Evolutionary conservation across 1,140 invertebrate species (phyloP), one percentile per base, ranked within the genome.

Genomic region (Drosophila albomicans): DNA sequence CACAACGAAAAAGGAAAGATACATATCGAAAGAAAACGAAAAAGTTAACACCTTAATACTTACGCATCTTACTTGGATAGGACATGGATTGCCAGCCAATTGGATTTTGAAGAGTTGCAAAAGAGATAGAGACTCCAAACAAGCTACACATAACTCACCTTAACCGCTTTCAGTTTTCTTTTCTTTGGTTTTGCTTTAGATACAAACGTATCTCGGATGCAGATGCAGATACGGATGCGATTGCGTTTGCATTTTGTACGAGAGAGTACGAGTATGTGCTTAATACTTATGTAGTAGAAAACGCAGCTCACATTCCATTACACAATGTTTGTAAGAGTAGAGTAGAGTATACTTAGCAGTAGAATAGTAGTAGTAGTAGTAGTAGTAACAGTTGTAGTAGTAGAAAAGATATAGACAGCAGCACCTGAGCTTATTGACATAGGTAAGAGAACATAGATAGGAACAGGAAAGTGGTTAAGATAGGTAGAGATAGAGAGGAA

Each of bases 241-340:
- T 46, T 45, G 51, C 51, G n/a, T 25, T 46, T 57, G 52, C 52
- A 45, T 54, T 25, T 38, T 62, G 35, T 52, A 52, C 51, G 51
- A 52, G 51, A 52, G 43, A 48, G 13, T 46, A 48, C 52, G 64
- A 62, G 52, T 72, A 64, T 70, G 70, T 75, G 65, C 58, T 74
- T 78, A 66, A 70, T 82, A 70, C 61, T 75, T 71, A 66, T 43
- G 62, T 76, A 81, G 57, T 72, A 66, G 75, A 66, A 66, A 76
- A 81, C 67, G 72, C 68, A 62, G 72, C 79, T 25, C 20, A 57
- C 76, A 79, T 74, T 82, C 76, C 77, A 74, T 73, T 69, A 76
- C 76, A 76, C 65, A 74, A 67, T 75, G 51, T 68, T 35, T 51
- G 54, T 63, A 73, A 61, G 3, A 71, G 61, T 71, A 75, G 69